Evolutionary conservation across 2,888 invertebrate genomes (phyloP).

Genomic region (Eupsilia transversa): DNA sequence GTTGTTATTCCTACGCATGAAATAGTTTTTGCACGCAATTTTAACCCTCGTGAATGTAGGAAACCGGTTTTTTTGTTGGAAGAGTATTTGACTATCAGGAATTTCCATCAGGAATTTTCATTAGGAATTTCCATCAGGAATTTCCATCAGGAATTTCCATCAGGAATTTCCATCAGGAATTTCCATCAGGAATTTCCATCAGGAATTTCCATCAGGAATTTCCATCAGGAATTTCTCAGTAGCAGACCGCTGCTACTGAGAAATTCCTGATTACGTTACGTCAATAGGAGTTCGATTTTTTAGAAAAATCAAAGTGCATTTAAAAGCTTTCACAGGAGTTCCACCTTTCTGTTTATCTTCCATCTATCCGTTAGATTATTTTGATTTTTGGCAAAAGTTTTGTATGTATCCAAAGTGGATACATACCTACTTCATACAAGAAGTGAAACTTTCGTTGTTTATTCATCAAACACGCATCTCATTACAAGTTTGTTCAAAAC

Average conservation of each 20-base stretch:
- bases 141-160: too few relatives aligned
- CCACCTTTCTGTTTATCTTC: neutral
- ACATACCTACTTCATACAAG: neutral
- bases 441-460: constrained; percentile 17
- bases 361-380: neutral
- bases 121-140: too few relatives aligned
- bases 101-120: too few relatives aligned
- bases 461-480: constrained; percentile 10
- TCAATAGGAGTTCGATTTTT: too few relatives aligned
- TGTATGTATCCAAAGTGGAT: neutral
- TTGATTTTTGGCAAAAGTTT: neutral
- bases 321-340: neutral
- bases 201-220: too few relatives aligned
- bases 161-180: too few relatives aligned
- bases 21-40: neutral
- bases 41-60: neutral
- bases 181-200: too few relatives aligned
- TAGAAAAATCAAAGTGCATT: neutral
- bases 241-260: neutral
- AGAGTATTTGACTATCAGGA: neutral
- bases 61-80: neutral
- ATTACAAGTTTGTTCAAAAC: constrained; percentile 21
- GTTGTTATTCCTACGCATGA: neutral
- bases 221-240: too few relatives aligned
- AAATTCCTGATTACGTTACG: too few relatives aligned